Evolutionary conservation across 2,113 vertebrate species (phyloP), one percentile per base, ranked within the genome.

Genomic region (Dasyurus viverrinus): DNA sequence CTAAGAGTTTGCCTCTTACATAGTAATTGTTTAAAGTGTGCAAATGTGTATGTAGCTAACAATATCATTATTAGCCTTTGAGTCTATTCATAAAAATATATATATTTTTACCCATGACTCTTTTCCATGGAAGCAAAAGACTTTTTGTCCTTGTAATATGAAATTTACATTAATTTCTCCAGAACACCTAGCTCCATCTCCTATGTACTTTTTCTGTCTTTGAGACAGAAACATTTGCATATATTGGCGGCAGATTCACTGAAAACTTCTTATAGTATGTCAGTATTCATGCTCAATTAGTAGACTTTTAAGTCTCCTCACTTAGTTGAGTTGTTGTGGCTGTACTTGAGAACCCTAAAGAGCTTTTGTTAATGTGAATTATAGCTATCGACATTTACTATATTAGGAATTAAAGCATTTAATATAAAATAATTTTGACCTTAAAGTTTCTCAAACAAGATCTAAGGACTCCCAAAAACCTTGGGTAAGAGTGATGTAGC

Each of bases 171-270:
- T 84, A 8, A 76, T 76, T 76, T 76, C 30, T 84, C 36, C 16
- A 42, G 68, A 76, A 76, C 68, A n/a, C 68, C 14, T 76, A 22
- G 12, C 11, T 76, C n/a, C 36, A 6, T 84, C 14, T n/a, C 16
- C 5, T 84, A 8, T 84, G n/a, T 42, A 42, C 60, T n/a, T 96
- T 95, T 92, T 54, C 48, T 95, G 47, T 60, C 8, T 11, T 68
- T 97, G 46, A 89, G 60, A 36, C 47, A 93, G 26, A 54, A 95
- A 95, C 52, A 55, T 57, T 93, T 95, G 90, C 57, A 50, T 42
- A 95, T 27, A 76, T 6, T 22, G 90, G 50, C 93, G n/a, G 42
- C 95, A 14, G 89, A 16, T 89, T 92, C 89, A 91, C 26, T 25
- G 93, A 94, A 89, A 95, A 54, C 91, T 84, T 94, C 24, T 47